Evolutionary conservation across 1,140 invertebrate genomes (phyloP).

Genomic region (Drosophila melanogaster): DNA sequence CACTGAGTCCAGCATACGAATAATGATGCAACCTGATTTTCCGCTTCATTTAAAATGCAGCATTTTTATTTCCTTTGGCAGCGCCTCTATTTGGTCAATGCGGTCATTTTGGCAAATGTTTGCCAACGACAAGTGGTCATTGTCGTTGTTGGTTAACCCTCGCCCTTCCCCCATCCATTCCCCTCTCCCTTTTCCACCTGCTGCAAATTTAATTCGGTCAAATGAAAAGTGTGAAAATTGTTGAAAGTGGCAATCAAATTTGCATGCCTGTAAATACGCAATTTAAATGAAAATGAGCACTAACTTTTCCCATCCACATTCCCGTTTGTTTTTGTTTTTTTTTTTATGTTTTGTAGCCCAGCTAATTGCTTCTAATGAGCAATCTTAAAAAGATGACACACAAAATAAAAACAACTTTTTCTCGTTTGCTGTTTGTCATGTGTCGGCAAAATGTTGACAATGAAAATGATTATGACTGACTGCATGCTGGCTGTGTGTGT

Average conservation of each 20-base stretch:
- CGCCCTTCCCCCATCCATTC: not conserved
- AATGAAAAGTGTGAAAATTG: conserved; percentile 37
- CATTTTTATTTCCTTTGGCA: conserved; percentile 36
- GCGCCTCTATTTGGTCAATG: conserved; percentile 26
- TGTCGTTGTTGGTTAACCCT: conserved; percentile 55
- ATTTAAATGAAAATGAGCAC: conserved; percentile 61
- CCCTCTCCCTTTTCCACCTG: not conserved
- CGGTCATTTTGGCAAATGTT: conserved; percentile 71
- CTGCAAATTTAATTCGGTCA: conserved; percentile 44
- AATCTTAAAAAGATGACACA: conserved; percentile 54
- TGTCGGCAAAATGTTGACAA: conserved; percentile 79
- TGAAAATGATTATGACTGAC: conserved; percentile 80
- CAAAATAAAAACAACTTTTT: conserved; percentile 43
- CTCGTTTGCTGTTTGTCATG: conserved; percentile 65
- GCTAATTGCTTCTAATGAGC: conserved; percentile 78
- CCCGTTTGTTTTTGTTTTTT: conserved; percentile 7
- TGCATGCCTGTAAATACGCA: conserved; percentile 74
- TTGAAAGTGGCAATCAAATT: conserved; percentile 69
- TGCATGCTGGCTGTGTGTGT: conserved; percentile 35
- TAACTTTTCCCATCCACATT: conserved; percentile 34
- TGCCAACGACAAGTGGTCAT: conserved; percentile 72
- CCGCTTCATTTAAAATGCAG: conserved; percentile 14
- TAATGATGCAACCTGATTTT: not conserved
- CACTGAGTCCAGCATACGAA: too few relatives aligned
- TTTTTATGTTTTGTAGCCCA: conserved; percentile 1